Evolutionary conservation across 2,888 invertebrate genomes (phyloP).

Genomic region (Oithona nana): DNA sequence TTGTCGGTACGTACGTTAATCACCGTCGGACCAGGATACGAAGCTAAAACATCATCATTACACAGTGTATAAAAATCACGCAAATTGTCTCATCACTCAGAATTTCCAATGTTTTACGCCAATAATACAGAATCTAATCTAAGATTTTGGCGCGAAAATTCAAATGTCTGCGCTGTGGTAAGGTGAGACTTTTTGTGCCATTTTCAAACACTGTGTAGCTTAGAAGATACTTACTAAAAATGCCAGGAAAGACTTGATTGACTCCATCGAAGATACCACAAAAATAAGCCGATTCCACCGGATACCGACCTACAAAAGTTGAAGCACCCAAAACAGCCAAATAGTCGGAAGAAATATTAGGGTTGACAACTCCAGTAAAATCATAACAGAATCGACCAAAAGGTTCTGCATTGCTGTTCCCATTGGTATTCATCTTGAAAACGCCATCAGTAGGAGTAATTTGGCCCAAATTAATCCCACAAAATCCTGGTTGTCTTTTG

Average conservation of each 20-base stretch:
- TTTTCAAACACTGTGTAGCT: too few species aligned
- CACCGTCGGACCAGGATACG: neutral
- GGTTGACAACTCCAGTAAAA: neutral
- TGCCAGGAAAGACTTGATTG: neutral
- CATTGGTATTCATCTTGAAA: neutral
- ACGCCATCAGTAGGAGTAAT: neutral
- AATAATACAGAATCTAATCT: too few species aligned
- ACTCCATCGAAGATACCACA: neutral
- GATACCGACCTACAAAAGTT: neutral
- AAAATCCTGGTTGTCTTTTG: conserved; percentile 3
- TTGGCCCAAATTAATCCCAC: neutral
- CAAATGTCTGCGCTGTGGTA: too few species aligned
- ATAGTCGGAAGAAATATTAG: neutral
- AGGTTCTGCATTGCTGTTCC: neutral
- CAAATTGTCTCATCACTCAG: too few species aligned
- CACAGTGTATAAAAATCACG: too few species aligned
- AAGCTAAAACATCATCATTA: too few species aligned
- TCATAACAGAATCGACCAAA: neutral
- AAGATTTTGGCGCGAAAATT: too few species aligned
- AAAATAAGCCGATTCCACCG: neutral
- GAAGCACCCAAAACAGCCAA: neutral
- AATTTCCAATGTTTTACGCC: too few species aligned
- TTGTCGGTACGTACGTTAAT: neutral
- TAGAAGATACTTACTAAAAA: neutral
- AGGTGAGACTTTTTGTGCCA: too few species aligned